Evolutionary conservation across 2,113 vertebrate species (phyloP).

Genomic region (Plotosus lineatus): DNA sequence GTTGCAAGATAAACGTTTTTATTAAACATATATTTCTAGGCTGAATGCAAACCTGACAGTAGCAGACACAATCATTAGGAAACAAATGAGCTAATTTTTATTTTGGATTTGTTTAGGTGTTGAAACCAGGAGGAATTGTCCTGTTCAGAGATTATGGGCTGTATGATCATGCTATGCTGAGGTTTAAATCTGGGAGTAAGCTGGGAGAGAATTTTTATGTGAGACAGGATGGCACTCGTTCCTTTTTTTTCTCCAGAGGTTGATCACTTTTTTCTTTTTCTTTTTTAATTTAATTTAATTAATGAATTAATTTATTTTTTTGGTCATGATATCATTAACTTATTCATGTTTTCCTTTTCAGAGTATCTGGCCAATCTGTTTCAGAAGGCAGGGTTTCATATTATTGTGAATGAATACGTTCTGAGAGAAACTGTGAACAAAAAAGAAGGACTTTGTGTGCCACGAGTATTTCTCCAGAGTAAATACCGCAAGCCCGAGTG

Average conservation of each 20-base stretch:
- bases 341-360: slow-evolving; percentile 61
- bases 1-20: not conserved
- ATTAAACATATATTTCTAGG: not conserved
- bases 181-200: slow-evolving; percentile 90
- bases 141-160: slow-evolving; percentile 95
- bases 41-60: not conserved
- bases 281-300: no score
- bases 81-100: not conserved
- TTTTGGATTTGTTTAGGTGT: slow-evolving; percentile 72
- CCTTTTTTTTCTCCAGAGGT: slow-evolving; percentile 94
- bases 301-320: no score
- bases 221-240: slow-evolving; percentile 92
- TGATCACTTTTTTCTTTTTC: no score
- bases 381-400: slow-evolving; percentile 72
- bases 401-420: slow-evolving; percentile 83
- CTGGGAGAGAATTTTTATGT: slow-evolving; percentile 95
- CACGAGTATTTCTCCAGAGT: slow-evolving; percentile 92
- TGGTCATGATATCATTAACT: not conserved
- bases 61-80: not conserved
- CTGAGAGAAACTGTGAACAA: slow-evolving; percentile 92
- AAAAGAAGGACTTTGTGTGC: slow-evolving; percentile 88
- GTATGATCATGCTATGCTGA: slow-evolving; percentile 90
- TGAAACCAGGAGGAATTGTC: slow-evolving; percentile 85
- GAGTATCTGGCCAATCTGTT: slow-evolving; percentile 85
- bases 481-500: slow-evolving; percentile 81